Conservation (phyloP, 2,888 invertebrate species). For the Epinotia bilunana region DNA sequence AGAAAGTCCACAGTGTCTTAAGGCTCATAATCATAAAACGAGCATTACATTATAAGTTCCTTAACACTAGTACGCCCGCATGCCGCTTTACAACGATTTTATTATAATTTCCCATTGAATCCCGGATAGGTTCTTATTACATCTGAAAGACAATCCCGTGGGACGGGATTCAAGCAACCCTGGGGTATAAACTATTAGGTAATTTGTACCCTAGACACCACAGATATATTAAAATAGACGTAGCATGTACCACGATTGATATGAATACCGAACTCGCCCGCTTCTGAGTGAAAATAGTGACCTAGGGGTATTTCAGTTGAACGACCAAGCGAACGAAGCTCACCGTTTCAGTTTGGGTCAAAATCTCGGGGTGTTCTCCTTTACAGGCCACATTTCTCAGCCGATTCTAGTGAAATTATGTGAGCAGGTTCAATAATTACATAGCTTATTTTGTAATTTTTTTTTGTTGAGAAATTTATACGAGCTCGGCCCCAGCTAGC, state of each 20-base stretch:
- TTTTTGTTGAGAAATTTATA: no score
- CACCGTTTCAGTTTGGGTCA: no score
- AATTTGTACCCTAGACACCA: slow-evolving; percentile 27
- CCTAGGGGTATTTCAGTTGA: neutral
- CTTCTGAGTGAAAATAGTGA: neutral
- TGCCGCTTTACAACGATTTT: slow-evolving; percentile 15
- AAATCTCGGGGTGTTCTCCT: no score
- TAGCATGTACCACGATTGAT: neutral
- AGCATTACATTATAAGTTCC: slow-evolving; percentile 29
- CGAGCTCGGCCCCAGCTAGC: no score
- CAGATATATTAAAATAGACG: neutral
- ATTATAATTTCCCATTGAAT: slow-evolving; percentile 35
- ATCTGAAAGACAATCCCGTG: slow-evolving; percentile 26
- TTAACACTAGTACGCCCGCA: slow-evolving; percentile 36
- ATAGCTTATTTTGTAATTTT: no score
- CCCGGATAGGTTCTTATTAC: slow-evolving; percentile 17
- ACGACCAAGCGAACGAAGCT: no score
- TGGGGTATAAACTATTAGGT: slow-evolving; percentile 34
- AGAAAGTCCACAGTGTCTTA: slow-evolving; percentile 10
- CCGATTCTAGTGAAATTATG: no score
- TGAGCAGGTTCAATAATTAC: no score
- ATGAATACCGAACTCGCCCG: neutral
- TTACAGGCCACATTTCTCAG: no score
- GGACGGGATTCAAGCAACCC: slow-evolving; percentile 7
- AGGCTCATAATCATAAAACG: slow-evolving; percentile 18